Evolutionary conservation across 1,140 invertebrate species (phyloP).

Genomic region (Penaeus chinensis): DNA sequence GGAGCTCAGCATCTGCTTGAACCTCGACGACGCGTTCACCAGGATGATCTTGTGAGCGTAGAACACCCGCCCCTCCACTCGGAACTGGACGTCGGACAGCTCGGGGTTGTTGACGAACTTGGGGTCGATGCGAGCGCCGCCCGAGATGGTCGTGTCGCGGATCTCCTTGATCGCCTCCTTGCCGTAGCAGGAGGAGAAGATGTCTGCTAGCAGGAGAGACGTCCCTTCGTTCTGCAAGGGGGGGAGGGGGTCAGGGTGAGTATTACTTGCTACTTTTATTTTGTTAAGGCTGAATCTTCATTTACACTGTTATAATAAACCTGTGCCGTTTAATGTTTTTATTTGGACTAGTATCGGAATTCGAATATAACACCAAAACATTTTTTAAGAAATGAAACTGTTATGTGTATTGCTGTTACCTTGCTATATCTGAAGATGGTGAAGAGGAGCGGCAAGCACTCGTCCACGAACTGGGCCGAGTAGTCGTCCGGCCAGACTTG

Average conservation of each 20-base stretch:
- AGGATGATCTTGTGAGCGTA: slow-evolving; percentile 94
- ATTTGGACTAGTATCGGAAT: neutral
- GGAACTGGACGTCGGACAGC: slow-evolving; percentile 89
- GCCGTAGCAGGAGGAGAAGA: slow-evolving; percentile 89
- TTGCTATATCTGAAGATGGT: slow-evolving; percentile 91
- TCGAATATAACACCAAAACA: neutral
- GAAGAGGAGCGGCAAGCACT: slow-evolving; percentile 88
- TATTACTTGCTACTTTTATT: neutral
- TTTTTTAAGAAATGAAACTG: too few relatives aligned
- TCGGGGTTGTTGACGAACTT: slow-evolving; percentile 94
- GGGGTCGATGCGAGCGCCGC: slow-evolving; percentile 83
- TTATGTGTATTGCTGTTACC: slow-evolving; percentile 70
- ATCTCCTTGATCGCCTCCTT: slow-evolving; percentile 86
- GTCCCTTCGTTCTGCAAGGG: slow-evolving; percentile 84
- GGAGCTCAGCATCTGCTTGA: slow-evolving; percentile 87
- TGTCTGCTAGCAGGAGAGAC: slow-evolving; percentile 85
- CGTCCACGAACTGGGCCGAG: slow-evolving; percentile 88
- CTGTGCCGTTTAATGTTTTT: neutral
- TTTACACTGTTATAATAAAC: neutral
- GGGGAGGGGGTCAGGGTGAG: neutral
- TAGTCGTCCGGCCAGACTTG: slow-evolving; percentile 87
- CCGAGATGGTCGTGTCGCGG: slow-evolving; percentile 77
- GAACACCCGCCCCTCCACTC: slow-evolving; percentile 90
- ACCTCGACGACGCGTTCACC: slow-evolving; percentile 87
- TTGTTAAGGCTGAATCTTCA: neutral